These are phyloP conservation scores for Hypothenemus hampei DNA, from an alignment of 1,140 invertebrate genomes.

Conservation along the genomic window DNA sequence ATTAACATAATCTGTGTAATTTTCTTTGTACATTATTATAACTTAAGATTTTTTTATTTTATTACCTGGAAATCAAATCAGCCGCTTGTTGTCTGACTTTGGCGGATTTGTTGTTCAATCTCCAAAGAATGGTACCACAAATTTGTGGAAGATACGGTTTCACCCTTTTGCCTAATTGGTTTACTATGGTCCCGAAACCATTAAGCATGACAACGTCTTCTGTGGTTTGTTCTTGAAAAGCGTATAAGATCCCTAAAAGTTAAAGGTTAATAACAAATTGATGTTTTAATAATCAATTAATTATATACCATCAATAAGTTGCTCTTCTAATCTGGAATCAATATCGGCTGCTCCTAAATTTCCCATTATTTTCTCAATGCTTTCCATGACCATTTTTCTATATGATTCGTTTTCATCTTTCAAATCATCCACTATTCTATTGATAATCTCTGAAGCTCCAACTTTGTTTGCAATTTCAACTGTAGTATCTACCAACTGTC, in stretches of 20 bases:
- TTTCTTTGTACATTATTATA: no score
- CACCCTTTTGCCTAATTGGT: slow-evolving; percentile 93
- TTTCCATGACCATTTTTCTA: slow-evolving; percentile 99
- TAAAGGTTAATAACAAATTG: background rate
- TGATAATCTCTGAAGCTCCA: slow-evolving; percentile 97
- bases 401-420: slow-evolving; percentile 99
- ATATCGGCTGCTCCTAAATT: slow-evolving; percentile 97
- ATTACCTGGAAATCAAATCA: slow-evolving; percentile 85
- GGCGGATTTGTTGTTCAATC: slow-evolving; percentile 98
- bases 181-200: slow-evolving; percentile 97
- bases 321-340: slow-evolving; percentile 95
- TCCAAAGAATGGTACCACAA: slow-evolving; percentile 98
- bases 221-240: slow-evolving; percentile 99
- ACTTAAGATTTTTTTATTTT: no score
- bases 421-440: slow-evolving; percentile 96
- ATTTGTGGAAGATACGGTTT: slow-evolving; percentile 99
- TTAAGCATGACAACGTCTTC: slow-evolving; percentile 99
- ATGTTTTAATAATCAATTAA: background rate
- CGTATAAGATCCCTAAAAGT: slow-evolving; percentile 75
- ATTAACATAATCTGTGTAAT: no score
- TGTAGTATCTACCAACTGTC: slow-evolving; percentile 97
- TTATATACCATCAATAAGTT: slow-evolving; percentile 86
- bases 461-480: slow-evolving; percentile 99
- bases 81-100: slow-evolving; percentile 99
- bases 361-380: slow-evolving; percentile 98